Evolutionary conservation across 2,113 vertebrate genomes (phyloP), one percentile per base, ranked within the genome.

Genomic region (Notothenia coriiceps): DNA sequence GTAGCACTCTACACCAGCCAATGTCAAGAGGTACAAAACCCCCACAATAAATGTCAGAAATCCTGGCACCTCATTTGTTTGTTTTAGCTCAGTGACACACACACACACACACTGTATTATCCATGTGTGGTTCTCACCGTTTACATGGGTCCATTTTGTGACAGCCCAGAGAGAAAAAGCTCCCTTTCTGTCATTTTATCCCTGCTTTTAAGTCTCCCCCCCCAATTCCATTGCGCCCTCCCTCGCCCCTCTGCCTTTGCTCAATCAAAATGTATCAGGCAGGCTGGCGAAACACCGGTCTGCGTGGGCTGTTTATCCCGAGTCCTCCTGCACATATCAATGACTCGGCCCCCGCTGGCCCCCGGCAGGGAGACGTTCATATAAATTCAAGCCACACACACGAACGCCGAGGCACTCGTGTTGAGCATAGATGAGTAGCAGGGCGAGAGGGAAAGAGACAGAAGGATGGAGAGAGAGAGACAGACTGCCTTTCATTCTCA

Each of bases 381-480:
- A 94, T 90, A 94, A 94, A 96, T 95, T 95, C 94, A 90, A 95
- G 94, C 94, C 95, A 94, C 94, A 91, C 94, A 89, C 91, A 49
- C 88, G 70, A 88, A 88, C 88, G 89, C 81, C 64, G 86, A 91
- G 86, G 82, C 88, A 87, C 92, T 92, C 94, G 92, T 95, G 94
- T 93, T 71, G 85, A 91, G 93, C 94, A 94, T 94, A 90, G 93
- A 93, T 75, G 93, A 95, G 92, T 84, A 92, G 91, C 85, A 83
- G 77, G 82, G 82, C 67, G 35, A 65, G 43, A 80, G 88, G 86
- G 82, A 77, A 63, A 70, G 66, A 84, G 82, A 84, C 75, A 70
- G 74, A 76, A 63, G 73, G 77, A 86, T 54, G 82, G 81, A 76
- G 79, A 82, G 80, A 70, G 64, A 68, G 47, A 73, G 72, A 15